Conservation (phyloP, 2,888 invertebrate species). For the Phengaris arion region DNA sequence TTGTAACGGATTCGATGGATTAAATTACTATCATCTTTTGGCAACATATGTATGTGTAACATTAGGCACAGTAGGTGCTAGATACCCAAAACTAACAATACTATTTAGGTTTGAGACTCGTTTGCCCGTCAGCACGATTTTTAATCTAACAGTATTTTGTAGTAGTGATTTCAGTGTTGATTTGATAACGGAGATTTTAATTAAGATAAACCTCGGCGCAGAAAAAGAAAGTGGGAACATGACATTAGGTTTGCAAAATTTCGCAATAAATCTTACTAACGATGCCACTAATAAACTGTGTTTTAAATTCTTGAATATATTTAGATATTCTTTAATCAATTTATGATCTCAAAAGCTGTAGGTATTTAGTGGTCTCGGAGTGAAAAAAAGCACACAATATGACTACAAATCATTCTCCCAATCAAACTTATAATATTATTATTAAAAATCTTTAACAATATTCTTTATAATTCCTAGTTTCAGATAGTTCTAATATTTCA, state of each 20-base stretch:
- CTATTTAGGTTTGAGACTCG: too few relatives aligned
- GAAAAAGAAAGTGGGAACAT: slow-evolving; percentile 13
- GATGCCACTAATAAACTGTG: slow-evolving; percentile 20
- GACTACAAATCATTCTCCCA: not conserved
- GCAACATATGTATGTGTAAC: too few relatives aligned
- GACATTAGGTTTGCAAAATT: slow-evolving; percentile 24
- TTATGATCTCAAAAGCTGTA: not conserved
- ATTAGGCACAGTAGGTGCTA: too few relatives aligned
- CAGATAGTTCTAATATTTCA: not conserved
- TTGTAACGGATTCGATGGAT: not conserved
- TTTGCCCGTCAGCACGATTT: not conserved
- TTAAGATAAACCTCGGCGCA: slow-evolving; percentile 10
- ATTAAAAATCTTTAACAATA: not conserved
- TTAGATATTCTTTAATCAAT: slow-evolving; percentile 8
- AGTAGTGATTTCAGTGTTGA: slow-evolving; percentile 2
- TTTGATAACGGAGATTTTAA: slow-evolving; percentile 22
- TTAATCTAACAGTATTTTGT: not conserved
- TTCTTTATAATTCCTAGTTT: not conserved
- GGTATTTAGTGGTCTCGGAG: not conserved
- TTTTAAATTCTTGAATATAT: slow-evolving; percentile 15
- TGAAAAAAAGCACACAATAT: not conserved
- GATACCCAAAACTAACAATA: too few relatives aligned
- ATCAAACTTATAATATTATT: not conserved
- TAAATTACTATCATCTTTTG: not conserved
- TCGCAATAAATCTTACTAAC: slow-evolving; percentile 26